Conservation (phyloP, 1,140 invertebrate species). For the Yoshiicerus persimilis region DNA sequence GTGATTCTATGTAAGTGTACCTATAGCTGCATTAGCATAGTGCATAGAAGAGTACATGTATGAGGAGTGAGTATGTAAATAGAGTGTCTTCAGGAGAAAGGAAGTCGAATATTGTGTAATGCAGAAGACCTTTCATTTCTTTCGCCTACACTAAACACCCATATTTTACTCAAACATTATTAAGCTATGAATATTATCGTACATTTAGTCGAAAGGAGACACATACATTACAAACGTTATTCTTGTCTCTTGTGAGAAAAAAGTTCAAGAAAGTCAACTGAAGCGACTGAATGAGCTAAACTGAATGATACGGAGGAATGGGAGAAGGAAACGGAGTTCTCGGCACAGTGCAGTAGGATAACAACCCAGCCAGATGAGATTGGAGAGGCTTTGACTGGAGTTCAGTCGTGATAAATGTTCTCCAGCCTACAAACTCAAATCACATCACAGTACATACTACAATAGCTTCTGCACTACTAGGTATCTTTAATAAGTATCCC, state of each 20-base stretch:
- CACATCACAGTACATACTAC: background rate
- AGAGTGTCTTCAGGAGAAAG: background rate
- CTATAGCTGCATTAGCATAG: background rate
- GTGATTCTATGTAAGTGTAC: background rate
- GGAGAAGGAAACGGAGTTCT: background rate
- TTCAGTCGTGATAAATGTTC: background rate
- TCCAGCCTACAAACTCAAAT: background rate
- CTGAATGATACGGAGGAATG: background rate
- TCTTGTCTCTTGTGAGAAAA: background rate
- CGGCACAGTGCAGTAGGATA: background rate
- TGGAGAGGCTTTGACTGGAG: background rate
- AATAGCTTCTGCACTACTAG: background rate
- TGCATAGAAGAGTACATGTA: background rate
- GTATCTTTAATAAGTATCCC: background rate
- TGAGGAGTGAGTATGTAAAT: background rate
- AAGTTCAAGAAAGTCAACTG: background rate
- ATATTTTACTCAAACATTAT: conserved; percentile 19
- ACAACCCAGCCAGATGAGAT: background rate
- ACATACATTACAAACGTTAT: background rate
- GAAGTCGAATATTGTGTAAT: background rate
- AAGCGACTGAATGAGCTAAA: background rate
- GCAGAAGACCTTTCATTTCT: background rate
- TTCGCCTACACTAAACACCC: background rate
- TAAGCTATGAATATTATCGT: conserved; percentile 19
- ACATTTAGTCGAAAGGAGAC: background rate